Percentiles rank a stretch among this genome's conserved stretches.
These are phyloP conservation scores for Linnaemya vulpina DNA, from an alignment of 2,888 invertebrate species.

Conservation along the genomic window DNA sequence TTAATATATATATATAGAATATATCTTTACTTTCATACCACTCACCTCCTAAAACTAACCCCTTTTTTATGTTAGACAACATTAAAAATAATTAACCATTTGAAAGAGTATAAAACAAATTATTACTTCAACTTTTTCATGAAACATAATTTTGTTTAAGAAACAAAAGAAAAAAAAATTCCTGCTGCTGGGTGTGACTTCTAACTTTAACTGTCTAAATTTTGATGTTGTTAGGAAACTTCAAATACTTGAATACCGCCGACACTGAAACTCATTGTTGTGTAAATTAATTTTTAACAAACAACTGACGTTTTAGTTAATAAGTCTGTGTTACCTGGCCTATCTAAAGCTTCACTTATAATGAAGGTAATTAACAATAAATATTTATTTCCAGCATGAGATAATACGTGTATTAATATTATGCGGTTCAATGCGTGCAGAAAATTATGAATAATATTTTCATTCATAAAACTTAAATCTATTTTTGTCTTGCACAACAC, in stretches of 20 bases:
- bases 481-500: background rate
- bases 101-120: background rate
- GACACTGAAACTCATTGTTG: slow-evolving; percentile 36
- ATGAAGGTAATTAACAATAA: slow-evolving; percentile 72
- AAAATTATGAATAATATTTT: slow-evolving; percentile 76
- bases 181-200: slow-evolving; percentile 40
- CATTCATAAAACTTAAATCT: slow-evolving; percentile 45
- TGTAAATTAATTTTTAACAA: background rate
- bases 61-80: background rate
- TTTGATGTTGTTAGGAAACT: slow-evolving; percentile 46
- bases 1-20: too few species aligned
- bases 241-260: slow-evolving; percentile 57
- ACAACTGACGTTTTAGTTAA: background rate
- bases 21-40: too few species aligned
- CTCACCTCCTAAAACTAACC: background rate
- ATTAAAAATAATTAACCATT: slow-evolving; percentile 11
- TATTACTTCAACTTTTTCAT: slow-evolving; percentile 23
- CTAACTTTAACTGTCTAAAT: background rate
- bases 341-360: slow-evolving; percentile 61
- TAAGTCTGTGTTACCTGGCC: slow-evolving; percentile 34
- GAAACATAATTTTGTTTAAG: background rate
- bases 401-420: slow-evolving; percentile 55
- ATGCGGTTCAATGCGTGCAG: slow-evolving; percentile 80
- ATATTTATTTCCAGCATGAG: slow-evolving; percentile 22
- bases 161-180: too few species aligned